Conservation (phyloP, 35 echinoderm and acorn worm genomes). For the Anneissia japonica region DNA sequence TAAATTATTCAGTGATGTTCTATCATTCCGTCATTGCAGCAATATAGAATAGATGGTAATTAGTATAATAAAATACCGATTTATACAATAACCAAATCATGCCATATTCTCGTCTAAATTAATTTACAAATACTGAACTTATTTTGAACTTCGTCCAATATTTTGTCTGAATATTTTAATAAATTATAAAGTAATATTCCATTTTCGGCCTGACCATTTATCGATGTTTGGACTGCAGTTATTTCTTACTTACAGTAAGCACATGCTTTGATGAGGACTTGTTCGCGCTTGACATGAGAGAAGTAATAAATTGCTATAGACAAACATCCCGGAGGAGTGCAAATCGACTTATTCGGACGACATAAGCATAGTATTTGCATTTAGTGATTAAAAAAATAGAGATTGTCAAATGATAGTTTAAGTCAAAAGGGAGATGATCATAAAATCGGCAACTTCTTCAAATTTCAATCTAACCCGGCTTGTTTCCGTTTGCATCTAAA, state of each 20-base stretch:
- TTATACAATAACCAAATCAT: too few relatives aligned
- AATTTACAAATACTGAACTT: too few relatives aligned
- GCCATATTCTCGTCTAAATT: too few relatives aligned
- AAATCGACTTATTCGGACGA: background rate
- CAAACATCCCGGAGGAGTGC: background rate
- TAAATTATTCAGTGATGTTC: too few relatives aligned
- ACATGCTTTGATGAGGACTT: background rate
- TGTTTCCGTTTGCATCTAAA: background rate
- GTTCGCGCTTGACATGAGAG: background rate
- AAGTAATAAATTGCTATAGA: background rate
- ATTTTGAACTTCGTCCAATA: too few relatives aligned
- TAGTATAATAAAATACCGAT: too few relatives aligned
- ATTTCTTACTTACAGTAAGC: background rate
- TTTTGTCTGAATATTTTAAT: too few relatives aligned
- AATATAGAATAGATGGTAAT: too few relatives aligned
- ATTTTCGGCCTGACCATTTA: background rate
- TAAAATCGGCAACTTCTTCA: background rate
- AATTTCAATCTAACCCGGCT: background rate
- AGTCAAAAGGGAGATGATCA: background rate
- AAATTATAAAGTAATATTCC: background rate
- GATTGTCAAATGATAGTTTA: background rate
- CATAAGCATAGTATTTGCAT: background rate
- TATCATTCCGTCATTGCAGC: too few relatives aligned
- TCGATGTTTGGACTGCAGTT: background rate
- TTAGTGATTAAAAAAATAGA: background rate